Evolutionary conservation across 2,797 vertebrate genomes (phyloP), one percentile per base, ranked within the genome.

Genomic region (Uromys caudimaculatus): DNA sequence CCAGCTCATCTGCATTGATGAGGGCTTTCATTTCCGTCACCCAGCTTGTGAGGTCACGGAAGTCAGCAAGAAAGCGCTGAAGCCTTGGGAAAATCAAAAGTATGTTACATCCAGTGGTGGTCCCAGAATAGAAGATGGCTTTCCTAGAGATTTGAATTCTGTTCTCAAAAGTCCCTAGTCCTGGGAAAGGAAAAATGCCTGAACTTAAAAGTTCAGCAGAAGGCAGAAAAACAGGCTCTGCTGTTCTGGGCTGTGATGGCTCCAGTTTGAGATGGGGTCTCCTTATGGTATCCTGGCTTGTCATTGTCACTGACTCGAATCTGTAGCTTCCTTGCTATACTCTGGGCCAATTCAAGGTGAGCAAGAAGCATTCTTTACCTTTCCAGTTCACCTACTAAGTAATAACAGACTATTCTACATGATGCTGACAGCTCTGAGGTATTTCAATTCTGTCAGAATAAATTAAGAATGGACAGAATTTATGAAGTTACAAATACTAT

Each of bases 1-100:
- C 99, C 89, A 99, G 99, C 73, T 99, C 99, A 3, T 99, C 99
- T 7, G 99, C 99, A 29, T 99, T 99, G 97, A 99, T 99, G 91
- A 99, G 98, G 89, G 99, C 99, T 98, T 99, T 99, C 99, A 99
- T 99, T 98, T 99, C 99, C 0, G 99, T 99, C 96, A 99, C 99
- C 99, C 99, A 99, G 99, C 99, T 99, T 86, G 99, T 99, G 97
- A 99, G 99, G 98, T 99, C 99, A 54, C 99, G 99, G 98, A 99
- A 99, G 98, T 99, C 99, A 0, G 99, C 99, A 0, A 99, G 99
- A 98, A 99, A 99, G 56, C 99, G 99, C 98, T 99, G 99, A 90
- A 99, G 98, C 97, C 99, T 99, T 94, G 4, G 21, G 79, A 95
- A 95, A 95, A 71, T 14, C 86, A 91, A 16, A 87, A 41, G 4